Evolutionary conservation across 2,113 vertebrate genomes (phyloP).

Genomic region (Eleginops maclovinus): DNA sequence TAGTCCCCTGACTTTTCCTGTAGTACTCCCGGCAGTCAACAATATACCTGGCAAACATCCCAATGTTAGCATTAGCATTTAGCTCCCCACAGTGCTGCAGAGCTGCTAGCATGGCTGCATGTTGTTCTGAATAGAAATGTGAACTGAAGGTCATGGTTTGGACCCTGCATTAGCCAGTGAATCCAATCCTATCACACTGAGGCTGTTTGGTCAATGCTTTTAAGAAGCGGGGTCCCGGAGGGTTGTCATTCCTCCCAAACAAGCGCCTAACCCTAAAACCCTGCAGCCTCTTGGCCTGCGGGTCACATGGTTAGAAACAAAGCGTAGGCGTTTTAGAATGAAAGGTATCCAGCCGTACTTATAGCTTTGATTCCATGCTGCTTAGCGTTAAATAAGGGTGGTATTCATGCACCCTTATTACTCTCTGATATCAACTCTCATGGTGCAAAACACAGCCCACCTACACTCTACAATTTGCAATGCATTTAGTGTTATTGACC

Average conservation of each 20-base stretch:
- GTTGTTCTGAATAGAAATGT: not conserved
- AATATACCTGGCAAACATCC: not conserved
- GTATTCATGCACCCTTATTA: constrained; percentile 52
- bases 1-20: not conserved
- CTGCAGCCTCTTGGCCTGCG: not conserved
- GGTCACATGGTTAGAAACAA: constrained; percentile 22
- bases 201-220: not conserved
- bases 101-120: not conserved
- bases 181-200: constrained; percentile 7
- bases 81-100: not conserved
- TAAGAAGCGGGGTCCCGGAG: not conserved
- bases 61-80: not conserved
- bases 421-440: constrained; percentile 62
- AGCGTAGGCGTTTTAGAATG: constrained; percentile 38
- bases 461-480: constrained; percentile 65
- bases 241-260: not conserved
- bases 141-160: not conserved
- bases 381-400: constrained; percentile 50
- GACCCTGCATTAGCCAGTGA: not conserved
- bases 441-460: constrained; percentile 63
- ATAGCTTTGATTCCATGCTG: constrained; percentile 47
- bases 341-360: constrained; percentile 10
- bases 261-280: constrained; percentile 33
- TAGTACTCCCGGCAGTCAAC: not conserved
- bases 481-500: constrained; percentile 74